Evolutionary conservation across 2,797 vertebrate species (phyloP).

Genomic region (Tokudaia muenninki): DNA sequence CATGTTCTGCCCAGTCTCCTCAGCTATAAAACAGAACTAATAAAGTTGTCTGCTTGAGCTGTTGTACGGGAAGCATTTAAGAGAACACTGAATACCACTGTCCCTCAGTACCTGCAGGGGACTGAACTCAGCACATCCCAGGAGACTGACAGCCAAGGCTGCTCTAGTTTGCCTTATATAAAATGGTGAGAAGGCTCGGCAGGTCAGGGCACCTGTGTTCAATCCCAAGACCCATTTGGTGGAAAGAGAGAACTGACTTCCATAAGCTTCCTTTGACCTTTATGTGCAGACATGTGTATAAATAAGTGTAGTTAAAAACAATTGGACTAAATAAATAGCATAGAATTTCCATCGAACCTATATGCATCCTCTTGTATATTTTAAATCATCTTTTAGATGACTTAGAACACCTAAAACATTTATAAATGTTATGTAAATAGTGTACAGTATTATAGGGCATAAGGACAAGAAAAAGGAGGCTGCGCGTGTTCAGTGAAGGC

Average conservation of each 20-base stretch:
- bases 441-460: background rate
- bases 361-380: background rate
- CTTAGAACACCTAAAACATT: background rate
- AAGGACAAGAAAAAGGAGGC: background rate
- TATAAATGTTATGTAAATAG: background rate
- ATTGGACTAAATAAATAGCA: background rate
- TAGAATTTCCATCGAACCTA: background rate
- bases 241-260: background rate
- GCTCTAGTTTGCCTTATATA: background rate
- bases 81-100: background rate
- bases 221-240: background rate
- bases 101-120: background rate
- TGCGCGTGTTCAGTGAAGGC: background rate
- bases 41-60: slow-evolving; percentile 30
- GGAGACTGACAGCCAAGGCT: background rate
- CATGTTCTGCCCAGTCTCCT: slow-evolving; percentile 46
- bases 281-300: no score
- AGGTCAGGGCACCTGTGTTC: background rate
- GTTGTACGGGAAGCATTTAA: background rate
- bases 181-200: background rate
- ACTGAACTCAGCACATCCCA: background rate
- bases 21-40: slow-evolving; percentile 45
- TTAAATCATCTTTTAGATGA: background rate
- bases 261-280: background rate
- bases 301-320: background rate